These are phyloP conservation scores for Oxytorus armatus DNA, from an alignment of 2,888 invertebrate genomes.

Conservation along the genomic window DNA sequence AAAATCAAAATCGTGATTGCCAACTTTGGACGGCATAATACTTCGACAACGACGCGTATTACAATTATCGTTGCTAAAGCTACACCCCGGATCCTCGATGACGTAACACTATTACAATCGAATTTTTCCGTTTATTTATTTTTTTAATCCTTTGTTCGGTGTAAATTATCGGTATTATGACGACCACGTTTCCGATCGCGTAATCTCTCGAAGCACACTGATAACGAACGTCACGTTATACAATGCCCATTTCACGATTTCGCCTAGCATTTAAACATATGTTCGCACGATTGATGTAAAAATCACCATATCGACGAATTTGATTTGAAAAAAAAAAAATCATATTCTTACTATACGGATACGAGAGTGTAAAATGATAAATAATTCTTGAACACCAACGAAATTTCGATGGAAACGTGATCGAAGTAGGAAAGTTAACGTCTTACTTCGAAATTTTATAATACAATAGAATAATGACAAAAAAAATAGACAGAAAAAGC, in stretches of 20 bases:
- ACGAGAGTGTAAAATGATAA: conserved; percentile 4
- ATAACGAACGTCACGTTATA: neutral
- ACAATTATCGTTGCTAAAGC: conserved; percentile 2
- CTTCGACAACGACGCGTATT: conserved; percentile 24
- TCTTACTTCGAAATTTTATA: conserved; percentile 18
- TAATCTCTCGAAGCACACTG: neutral
- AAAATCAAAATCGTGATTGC: conserved; percentile 26
- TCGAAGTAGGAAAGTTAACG: conserved; percentile 25
- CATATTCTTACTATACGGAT: neutral
- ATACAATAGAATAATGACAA: conserved; percentile 30
- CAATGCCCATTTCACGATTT: conserved; percentile 7
- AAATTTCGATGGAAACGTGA: neutral
- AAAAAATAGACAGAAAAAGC: neutral
- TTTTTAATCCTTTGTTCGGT: neutral
- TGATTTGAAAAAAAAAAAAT: neutral
- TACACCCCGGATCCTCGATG: neutral
- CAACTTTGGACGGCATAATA: conserved; percentile 30
- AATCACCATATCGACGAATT: conserved; percentile 3
- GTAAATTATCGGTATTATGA: neutral
- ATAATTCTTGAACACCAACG: conserved; percentile 3
- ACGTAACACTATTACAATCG: conserved; percentile 1
- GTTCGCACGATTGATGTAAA: neutral
- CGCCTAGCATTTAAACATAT: conserved; percentile 2
- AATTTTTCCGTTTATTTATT: conserved; percentile 1
- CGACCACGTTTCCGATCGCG: neutral